Evolutionary conservation across 2,113 vertebrate genomes (phyloP).

Genomic region (Circaetus cinerascens): DNA sequence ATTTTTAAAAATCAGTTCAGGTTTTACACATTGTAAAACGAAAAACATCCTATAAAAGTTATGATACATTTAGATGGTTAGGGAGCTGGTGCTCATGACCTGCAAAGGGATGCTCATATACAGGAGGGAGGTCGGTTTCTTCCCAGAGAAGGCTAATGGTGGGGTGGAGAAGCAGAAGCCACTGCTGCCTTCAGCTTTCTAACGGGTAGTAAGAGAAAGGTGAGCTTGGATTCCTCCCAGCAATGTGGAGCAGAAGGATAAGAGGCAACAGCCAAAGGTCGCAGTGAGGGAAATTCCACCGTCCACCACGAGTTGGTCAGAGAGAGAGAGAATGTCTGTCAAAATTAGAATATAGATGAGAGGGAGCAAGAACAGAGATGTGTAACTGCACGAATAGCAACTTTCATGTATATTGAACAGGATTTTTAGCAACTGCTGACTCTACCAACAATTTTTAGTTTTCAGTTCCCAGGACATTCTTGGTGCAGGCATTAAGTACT

Average conservation of each 20-base stretch:
- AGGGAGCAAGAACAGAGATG: neutral
- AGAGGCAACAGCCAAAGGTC: neutral
- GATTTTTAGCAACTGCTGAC: neutral
- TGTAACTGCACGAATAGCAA: neutral
- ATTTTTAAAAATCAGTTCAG: neutral
- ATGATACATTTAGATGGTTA: neutral
- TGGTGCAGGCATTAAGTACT: neutral
- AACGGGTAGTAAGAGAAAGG: neutral
- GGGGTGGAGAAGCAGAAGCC: neutral
- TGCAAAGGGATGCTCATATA: neutral
- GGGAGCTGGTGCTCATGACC: neutral
- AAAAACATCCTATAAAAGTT: neutral
- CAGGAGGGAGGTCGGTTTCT: neutral
- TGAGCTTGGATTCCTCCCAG: neutral
- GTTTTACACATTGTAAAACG: neutral
- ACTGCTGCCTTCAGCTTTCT: neutral
- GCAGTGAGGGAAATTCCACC: neutral
- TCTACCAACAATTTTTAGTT: accelerated
- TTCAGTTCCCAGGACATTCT: neutral
- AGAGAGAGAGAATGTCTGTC: neutral
- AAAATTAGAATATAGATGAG: neutral
- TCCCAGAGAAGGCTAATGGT: neutral
- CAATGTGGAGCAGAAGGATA: neutral
- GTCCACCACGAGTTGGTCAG: neutral
- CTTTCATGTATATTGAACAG: neutral